Evolutionary conservation across 2,113 vertebrate species (phyloP).

Genomic region (Plecturocebus donacophilus): DNA sequence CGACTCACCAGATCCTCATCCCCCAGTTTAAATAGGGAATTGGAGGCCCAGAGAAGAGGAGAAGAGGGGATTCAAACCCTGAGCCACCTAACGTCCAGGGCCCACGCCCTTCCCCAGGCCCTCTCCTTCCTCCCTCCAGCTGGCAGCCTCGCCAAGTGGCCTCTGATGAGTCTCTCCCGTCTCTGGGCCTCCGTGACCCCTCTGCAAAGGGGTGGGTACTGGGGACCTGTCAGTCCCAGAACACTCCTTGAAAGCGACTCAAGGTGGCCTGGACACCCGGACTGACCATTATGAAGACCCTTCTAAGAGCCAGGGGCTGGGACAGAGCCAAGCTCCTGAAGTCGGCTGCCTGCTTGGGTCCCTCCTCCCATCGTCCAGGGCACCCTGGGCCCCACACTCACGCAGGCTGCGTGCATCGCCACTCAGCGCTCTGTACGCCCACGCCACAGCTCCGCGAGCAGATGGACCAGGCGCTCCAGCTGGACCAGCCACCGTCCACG

Average conservation of each 20-base stretch:
- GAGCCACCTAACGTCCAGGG: not conserved
- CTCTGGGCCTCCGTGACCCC: not conserved
- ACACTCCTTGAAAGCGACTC: not conserved
- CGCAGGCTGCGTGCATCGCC: slow-evolving; percentile 92
- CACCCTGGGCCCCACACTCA: slow-evolving; percentile 77
- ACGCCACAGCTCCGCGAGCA: slow-evolving; percentile 92
- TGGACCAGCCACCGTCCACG: slow-evolving; percentile 89
- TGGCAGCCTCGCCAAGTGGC: not conserved
- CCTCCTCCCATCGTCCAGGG: not conserved
- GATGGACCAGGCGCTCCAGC: slow-evolving; percentile 93
- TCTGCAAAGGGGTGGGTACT: not conserved
- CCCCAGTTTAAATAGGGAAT: not conserved
- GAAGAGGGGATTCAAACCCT: not conserved
- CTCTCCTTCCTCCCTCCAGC: not conserved
- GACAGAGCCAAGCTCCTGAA: not conserved
- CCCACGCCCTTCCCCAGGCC: not conserved
- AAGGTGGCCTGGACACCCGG: not conserved
- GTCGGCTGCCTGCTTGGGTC: fast-evolving
- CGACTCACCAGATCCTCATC: not conserved
- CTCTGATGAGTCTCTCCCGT: not conserved
- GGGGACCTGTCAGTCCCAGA: not conserved
- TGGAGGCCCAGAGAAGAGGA: not conserved
- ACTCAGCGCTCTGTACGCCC: slow-evolving; percentile 89
- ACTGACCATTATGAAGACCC: not conserved
- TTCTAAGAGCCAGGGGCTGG: not conserved